These are phyloP conservation scores for Anarsia innoxiella DNA, from an alignment of 2,888 invertebrate species.

Conservation along the genomic window DNA sequence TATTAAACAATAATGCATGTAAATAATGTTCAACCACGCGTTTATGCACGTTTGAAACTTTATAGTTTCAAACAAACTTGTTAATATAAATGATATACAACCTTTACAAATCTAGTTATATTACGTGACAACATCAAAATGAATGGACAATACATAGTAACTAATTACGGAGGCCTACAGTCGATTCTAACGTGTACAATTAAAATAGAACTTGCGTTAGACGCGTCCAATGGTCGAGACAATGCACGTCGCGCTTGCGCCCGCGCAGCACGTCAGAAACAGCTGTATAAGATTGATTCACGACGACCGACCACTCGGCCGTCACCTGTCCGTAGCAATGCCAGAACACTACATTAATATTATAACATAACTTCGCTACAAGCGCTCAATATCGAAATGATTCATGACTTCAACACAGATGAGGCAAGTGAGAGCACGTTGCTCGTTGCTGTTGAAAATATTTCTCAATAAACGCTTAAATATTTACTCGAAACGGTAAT, in stretches of 20 bases:
- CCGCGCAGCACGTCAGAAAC: conserved; percentile 37
- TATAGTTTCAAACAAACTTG: too few relatives aligned
- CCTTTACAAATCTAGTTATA: conserved; percentile 4
- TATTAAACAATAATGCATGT: too few relatives aligned
- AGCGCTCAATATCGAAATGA: not conserved
- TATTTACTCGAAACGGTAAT: too few relatives aligned
- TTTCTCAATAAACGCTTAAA: too few relatives aligned
- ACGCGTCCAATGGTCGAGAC: conserved; percentile 39
- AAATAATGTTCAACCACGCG: too few relatives aligned
- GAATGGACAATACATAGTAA: conserved; percentile 4
- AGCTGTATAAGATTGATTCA: conserved; percentile 62
- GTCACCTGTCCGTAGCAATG: not conserved
- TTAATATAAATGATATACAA: too few relatives aligned
- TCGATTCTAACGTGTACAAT: conserved; percentile 38
- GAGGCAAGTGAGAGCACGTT: not conserved
- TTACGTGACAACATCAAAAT: conserved; percentile 7
- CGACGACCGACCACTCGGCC: conserved; percentile 16
- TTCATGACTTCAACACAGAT: not conserved
- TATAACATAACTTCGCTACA: too few relatives aligned
- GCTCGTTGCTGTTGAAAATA: too few relatives aligned
- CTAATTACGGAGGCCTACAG: conserved; percentile 30
- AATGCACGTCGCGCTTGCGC: conserved; percentile 38
- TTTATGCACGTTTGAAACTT: too few relatives aligned
- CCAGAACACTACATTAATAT: conserved; percentile 20
- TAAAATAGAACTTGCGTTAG: conserved; percentile 35